Percentiles rank a stretch among this genome's conserved stretches.
phyloP scores from a whole-genome alignment of 2,797 vertebrate species.

The Etheostoma perlongum region DNA sequence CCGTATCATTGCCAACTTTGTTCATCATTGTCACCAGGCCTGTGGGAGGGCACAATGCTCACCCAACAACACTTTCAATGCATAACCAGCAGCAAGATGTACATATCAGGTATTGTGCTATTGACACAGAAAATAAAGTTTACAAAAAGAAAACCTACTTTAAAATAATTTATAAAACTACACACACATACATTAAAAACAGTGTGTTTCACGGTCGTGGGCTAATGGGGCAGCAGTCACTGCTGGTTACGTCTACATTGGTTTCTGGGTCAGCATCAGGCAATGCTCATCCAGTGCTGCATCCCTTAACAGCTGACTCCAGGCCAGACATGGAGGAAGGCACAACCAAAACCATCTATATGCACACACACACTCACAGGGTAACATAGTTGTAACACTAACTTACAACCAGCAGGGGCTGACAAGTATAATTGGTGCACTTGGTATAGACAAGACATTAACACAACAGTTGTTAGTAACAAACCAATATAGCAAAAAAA shows the following conservation, averaged over 20 bases:
- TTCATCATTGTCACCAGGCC: neutral
- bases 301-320: constrained; percentile 69
- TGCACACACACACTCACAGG: neutral
- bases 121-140: neutral
- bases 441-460: constrained; percentile 5
- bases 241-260: constrained; percentile 65
- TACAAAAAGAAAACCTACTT: neutral
- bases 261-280: constrained; percentile 79
- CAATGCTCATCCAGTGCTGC: constrained; percentile 58
- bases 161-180: neutral
- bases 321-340: constrained; percentile 55
- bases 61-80: neutral
- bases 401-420: constrained; percentile 38
- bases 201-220: constrained; percentile 53
- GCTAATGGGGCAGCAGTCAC: constrained; percentile 73
- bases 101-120: neutral
- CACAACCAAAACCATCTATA: neutral
- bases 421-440: constrained; percentile 1
- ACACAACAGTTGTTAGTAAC: neutral
- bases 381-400: constrained; percentile 8
- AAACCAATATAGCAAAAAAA: neutral
- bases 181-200: neutral
- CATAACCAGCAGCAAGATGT: neutral
- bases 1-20: neutral
- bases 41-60: neutral